Conservation (phyloP, 2,113 vertebrate genomes). For the Pantherophis guttatus region DNA sequence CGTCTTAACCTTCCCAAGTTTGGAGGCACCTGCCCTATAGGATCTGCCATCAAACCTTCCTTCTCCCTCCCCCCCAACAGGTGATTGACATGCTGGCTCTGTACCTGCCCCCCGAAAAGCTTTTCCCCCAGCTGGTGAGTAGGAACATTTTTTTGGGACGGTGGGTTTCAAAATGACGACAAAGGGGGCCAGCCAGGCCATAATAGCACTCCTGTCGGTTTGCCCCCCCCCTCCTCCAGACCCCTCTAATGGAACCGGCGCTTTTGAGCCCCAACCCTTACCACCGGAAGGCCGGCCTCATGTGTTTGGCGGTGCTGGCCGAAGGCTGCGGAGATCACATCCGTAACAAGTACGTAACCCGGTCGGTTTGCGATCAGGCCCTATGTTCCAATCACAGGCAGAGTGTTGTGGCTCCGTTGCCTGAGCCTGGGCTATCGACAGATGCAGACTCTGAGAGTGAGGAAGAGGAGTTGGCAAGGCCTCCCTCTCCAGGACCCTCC, state of each 20-base stretch:
- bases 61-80: conserved; percentile 53
- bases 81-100: conserved; percentile 87
- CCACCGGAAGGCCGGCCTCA: conserved; percentile 82
- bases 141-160: not conserved
- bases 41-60: fast-evolving
- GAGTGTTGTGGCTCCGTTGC: no score
- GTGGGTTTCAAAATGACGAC: not conserved
- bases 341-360: conserved; percentile 74
- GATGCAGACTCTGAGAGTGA: no score
- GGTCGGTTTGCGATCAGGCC: not conserved
- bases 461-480: no score
- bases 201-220: not conserved
- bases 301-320: conserved; percentile 86
- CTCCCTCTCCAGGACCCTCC: no score
- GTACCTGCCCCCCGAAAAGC: conserved; percentile 85
- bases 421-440: no score
- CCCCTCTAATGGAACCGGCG: conserved; percentile 76
- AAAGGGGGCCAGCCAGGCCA: fast-evolving
- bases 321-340: conserved; percentile 90
- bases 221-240: conserved; percentile 53
- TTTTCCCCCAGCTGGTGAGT: conserved; percentile 82
- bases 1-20: not conserved
- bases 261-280: conserved; percentile 77
- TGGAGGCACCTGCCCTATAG: not conserved
- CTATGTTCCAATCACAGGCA: not conserved